phyloP scores from a whole-genome alignment of 2,797 vertebrate genomes.

The Artibeus jamaicensis region DNA sequence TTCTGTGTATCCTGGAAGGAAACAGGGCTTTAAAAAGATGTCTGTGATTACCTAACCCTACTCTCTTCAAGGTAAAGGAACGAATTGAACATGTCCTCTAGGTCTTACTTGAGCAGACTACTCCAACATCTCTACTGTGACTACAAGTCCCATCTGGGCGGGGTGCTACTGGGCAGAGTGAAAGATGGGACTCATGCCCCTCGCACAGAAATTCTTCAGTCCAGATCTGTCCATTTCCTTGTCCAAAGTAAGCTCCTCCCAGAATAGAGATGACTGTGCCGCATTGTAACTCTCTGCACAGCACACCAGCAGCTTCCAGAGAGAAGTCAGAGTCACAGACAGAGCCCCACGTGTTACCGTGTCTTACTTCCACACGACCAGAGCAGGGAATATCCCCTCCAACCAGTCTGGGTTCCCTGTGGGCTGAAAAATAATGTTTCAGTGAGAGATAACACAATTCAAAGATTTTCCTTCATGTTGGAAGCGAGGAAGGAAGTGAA shows the following conservation, averaged over 20 bases:
- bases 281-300: slow-evolving; percentile 82
- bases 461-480: neutral
- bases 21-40: slow-evolving; percentile 8
- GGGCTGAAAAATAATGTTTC: slow-evolving; percentile 65
- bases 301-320: slow-evolving; percentile 80
- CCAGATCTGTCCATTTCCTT: slow-evolving; percentile 74
- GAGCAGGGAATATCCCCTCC: slow-evolving; percentile 79
- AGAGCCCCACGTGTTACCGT: slow-evolving; percentile 69
- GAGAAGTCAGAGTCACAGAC: slow-evolving; percentile 83
- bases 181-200: slow-evolving; percentile 77
- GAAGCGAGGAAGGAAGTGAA: neutral
- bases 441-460: neutral
- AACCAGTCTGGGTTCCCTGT: slow-evolving; percentile 69
- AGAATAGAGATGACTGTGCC: slow-evolving; percentile 73
- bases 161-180: slow-evolving; percentile 70
- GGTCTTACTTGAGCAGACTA: slow-evolving; percentile 79
- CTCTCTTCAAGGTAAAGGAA: neutral
- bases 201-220: slow-evolving; percentile 80
- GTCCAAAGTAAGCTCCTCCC: slow-evolving; percentile 66
- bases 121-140: slow-evolving; percentile 65
- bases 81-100: neutral
- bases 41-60: neutral
- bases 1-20: slow-evolving; percentile 58
- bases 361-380: slow-evolving; percentile 77
- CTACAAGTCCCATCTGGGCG: slow-evolving; percentile 44